These are phyloP conservation scores for Nomada fucata DNA, from an alignment of 2,888 invertebrate species.

Conservation along the genomic window DNA sequence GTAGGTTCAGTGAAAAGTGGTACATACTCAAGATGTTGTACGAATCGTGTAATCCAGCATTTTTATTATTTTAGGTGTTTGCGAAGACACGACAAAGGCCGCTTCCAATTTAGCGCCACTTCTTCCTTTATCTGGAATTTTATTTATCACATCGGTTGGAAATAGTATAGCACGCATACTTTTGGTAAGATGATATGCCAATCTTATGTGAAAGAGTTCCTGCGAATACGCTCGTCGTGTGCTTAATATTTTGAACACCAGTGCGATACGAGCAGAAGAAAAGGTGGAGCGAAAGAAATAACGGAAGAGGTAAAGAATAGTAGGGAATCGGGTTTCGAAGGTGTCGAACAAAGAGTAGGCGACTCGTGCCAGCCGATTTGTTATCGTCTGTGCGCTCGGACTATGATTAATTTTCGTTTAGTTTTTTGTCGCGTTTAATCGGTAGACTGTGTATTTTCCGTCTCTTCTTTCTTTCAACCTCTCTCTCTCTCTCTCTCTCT, in stretches of 20 bases:
- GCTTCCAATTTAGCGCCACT: conserved; percentile 80
- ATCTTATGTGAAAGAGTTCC: conserved; percentile 27
- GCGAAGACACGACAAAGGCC: conserved; percentile 81
- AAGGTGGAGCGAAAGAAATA: background rate
- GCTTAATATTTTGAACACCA: background rate
- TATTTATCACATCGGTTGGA: conserved; percentile 71
- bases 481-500: background rate
- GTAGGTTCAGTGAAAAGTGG: too few species aligned
- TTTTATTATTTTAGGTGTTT: conserved; percentile 76
- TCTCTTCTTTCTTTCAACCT: background rate
- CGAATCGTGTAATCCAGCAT: background rate
- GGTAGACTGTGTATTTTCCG: background rate
- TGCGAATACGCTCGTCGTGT: background rate
- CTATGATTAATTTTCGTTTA: background rate
- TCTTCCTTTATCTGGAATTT: conserved; percentile 74
- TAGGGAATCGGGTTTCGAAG: background rate
- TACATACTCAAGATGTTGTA: background rate
- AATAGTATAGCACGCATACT: conserved; percentile 73
- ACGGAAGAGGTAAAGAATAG: too few species aligned
- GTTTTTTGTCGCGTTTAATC: background rate
- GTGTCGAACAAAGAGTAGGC: conserved; percentile 7
- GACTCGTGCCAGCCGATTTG: too few species aligned
- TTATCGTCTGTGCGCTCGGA: background rate
- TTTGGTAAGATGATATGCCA: conserved; percentile 82
- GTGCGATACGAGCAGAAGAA: background rate